Evolutionary conservation across 2,113 vertebrate genomes (phyloP), one percentile per base, ranked within the genome.

Genomic region (Eptesicus fuscus): DNA sequence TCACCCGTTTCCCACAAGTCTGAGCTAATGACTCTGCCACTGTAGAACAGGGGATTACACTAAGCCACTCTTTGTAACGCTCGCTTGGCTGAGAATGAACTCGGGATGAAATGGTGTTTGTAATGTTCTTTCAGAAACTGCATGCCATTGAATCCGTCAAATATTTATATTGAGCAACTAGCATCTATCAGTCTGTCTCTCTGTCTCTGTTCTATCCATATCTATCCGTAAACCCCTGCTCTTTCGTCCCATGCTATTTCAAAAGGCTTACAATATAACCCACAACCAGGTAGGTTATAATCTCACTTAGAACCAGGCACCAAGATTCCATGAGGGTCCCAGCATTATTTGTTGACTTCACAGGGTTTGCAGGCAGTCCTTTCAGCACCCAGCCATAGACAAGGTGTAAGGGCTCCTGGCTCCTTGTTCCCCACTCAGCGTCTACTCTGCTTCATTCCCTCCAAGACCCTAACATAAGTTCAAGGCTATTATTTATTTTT

Each of bases 21-120:
- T 96, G 93, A 85, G 90, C 95, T 97, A 97, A 97, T 93, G 96
- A 96, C 92, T 93, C 93, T 49, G 77, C 96, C 63, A 84, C 85
- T 88, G 93, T 90, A 92, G 73, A 94, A 95, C 92, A 9, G 80
- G 95, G 97, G 97, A 93, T 97, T 97, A 97, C 92, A 94, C 93
- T 97, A 97, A 97, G 97, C 95, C 95, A 90, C 77, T 96, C 96
- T 96, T 91, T 97, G 96, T 92, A 85, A 96, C 76, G 77, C 87
- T 96, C 78, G 69, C 97, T 96, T 96, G 94, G 94, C 95, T 97
- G 96, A 92, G 95, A 86, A 96, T 92, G 95, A 97, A 94, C 95
- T 96, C 84, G 78, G 92, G 92, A 92, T 96, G 95, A 97, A 96
- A 97, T 92, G 93, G 96, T 96, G 96, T 96, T 96, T 97, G 95